Conservation (phyloP, 2,888 invertebrate species). For the Leptinotarsa peninsularis region DNA sequence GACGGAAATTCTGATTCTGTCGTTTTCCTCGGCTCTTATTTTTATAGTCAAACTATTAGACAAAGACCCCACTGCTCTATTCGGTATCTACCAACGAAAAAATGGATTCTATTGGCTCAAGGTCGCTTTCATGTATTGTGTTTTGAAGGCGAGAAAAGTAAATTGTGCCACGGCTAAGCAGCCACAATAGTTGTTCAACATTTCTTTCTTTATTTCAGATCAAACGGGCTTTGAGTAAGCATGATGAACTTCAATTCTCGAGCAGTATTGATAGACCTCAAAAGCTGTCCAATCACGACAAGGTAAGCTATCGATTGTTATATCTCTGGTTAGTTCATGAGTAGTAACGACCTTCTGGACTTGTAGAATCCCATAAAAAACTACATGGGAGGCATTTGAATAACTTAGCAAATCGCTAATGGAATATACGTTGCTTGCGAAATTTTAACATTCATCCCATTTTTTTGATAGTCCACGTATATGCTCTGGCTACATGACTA, state of each 20-base stretch:
- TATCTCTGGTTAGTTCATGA: too few species aligned
- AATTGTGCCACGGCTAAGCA: conserved; percentile 48
- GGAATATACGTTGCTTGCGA: too few species aligned
- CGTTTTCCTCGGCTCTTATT: conserved; percentile 31
- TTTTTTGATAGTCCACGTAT: too few species aligned
- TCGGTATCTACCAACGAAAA: conserved; percentile 68
- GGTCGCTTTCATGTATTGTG: conserved; percentile 67
- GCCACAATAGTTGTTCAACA: conserved; percentile 10
- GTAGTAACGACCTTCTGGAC: too few species aligned
- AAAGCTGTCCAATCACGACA: conserved; percentile 68
- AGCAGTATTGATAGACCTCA: conserved; percentile 70
- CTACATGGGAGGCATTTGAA: too few species aligned
- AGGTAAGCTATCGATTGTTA: conserved; percentile 59
- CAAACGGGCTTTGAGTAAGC: conserved; percentile 45
- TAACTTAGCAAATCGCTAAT: too few species aligned
- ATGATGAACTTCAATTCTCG: conserved; percentile 56
- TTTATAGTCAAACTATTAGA: conserved; percentile 41
- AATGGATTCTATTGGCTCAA: conserved; percentile 70
- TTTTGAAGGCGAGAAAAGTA: conserved; percentile 68
- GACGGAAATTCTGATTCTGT: conserved; percentile 34
- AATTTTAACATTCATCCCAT: too few species aligned
- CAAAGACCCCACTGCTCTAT: conserved; percentile 49
- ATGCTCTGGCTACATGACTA: too few species aligned
- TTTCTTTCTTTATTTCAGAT: conserved; percentile 39
- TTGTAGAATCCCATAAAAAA: too few species aligned